Conservation (phyloP, 2,888 invertebrate species). For the Melitaea athalia region DNA sequence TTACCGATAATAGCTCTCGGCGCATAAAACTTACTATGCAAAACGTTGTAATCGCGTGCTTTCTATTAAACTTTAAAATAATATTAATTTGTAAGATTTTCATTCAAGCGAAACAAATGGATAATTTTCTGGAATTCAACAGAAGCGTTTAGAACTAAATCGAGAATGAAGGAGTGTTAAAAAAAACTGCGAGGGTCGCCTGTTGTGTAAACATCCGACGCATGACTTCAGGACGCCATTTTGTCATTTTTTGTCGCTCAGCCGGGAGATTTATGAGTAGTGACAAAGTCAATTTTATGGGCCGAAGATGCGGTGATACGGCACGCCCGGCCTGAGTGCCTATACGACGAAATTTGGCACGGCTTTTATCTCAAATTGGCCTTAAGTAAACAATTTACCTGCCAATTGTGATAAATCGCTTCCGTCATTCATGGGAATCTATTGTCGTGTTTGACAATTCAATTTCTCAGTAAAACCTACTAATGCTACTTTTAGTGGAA, state of each 20-base stretch:
- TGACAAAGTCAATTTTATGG: constrained; percentile 81
- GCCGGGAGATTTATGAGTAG: constrained; percentile 73
- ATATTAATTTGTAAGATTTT: constrained; percentile 23
- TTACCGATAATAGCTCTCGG: constrained; percentile 59
- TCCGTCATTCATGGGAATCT: constrained; percentile 54
- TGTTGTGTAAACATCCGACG: constrained; percentile 77
- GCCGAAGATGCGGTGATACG: constrained; percentile 60
- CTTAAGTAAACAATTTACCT: constrained; percentile 77
- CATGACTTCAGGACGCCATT: constrained; percentile 59
- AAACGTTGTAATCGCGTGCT: constrained; percentile 39
- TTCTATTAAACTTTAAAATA: constrained; percentile 14
- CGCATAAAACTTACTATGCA: constrained; percentile 52
- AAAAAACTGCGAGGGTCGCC: constrained; percentile 43
- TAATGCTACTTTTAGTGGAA: constrained; percentile 19
- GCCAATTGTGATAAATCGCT: constrained; percentile 74
- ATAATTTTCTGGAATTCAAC: constrained; percentile 32
- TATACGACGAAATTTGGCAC: constrained; percentile 69
- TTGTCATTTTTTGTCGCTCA: constrained; percentile 57
- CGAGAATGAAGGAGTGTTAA: constrained; percentile 24
- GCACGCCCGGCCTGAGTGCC: constrained; percentile 57
- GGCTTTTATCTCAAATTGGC: constrained; percentile 76
- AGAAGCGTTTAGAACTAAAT: constrained; percentile 24
- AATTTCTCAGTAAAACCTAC: constrained; percentile 59
- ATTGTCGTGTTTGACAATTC: constrained; percentile 62
- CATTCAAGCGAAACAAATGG: constrained; percentile 12